A percentile compares a stretch with the other conserved stretches of the same genome.
phyloP scores from a whole-genome alignment of 2,113 vertebrate species.

The Muscicapa adusta region DNA sequence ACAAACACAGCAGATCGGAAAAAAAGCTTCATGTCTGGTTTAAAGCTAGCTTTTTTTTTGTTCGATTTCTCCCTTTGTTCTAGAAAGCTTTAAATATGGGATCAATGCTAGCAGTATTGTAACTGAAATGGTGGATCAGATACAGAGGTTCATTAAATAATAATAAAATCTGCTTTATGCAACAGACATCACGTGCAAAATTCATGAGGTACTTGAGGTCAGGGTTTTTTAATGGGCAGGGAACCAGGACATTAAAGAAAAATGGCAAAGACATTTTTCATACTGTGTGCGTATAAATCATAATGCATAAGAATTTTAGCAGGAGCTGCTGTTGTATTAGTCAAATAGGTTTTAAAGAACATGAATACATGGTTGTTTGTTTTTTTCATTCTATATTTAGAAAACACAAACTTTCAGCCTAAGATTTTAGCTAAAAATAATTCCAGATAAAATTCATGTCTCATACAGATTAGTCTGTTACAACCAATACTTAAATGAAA shows the following conservation, averaged over 20 bases:
- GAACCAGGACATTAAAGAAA: background rate
- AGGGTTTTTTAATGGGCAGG: background rate
- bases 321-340: background rate
- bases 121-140: background rate
- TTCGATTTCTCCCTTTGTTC: background rate
- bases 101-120: background rate
- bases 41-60: background rate
- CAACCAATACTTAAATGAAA: background rate
- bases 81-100: background rate
- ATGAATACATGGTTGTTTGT: background rate
- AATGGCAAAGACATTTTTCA: background rate
- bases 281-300: background rate
- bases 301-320: background rate
- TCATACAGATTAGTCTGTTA: background rate
- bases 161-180: background rate
- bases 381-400: background rate
- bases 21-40: background rate
- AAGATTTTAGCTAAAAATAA: background rate
- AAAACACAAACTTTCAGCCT: background rate
- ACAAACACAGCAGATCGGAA: background rate
- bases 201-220: background rate
- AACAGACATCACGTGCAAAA: background rate
- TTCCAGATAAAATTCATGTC: background rate
- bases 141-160: constrained; percentile 13
- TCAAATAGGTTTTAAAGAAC: background rate